Evolutionary conservation across 1,140 invertebrate species (phyloP).

Genomic region (Dendrolimus punctatus): DNA sequence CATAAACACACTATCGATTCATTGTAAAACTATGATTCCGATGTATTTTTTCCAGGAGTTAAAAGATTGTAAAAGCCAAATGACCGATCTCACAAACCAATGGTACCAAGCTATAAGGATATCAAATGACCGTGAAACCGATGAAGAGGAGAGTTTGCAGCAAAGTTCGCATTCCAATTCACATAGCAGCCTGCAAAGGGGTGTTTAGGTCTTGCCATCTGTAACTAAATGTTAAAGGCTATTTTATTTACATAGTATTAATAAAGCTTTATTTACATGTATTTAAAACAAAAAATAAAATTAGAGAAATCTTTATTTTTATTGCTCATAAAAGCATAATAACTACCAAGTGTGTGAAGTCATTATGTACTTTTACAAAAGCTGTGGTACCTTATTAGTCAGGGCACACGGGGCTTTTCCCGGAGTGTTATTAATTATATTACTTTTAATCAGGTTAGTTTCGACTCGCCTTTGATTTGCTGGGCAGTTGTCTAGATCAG

Average conservation of each 20-base stretch:
- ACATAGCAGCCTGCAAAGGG: slow-evolving; percentile 45
- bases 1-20: no score
- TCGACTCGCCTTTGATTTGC: no score
- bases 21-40: neutral
- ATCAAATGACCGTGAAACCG: slow-evolving; percentile 77
- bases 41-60: slow-evolving; percentile 79
- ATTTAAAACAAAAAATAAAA: no score
- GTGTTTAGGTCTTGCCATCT: slow-evolving; percentile 24
- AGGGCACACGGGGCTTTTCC: no score
- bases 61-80: slow-evolving; percentile 95
- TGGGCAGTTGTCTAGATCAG: no score
- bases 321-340: no score
- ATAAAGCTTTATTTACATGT: neutral
- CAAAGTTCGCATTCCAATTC: slow-evolving; percentile 54
- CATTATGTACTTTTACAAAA: no score
- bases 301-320: no score
- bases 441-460: no score
- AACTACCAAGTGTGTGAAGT: no score
- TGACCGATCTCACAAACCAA: slow-evolving; percentile 95
- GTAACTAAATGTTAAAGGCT: slow-evolving; percentile 1
- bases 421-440: no score
- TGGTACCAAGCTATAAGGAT: slow-evolving; percentile 96
- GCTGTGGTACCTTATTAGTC: no score
- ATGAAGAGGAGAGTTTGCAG: slow-evolving; percentile 65
- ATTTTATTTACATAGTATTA: slow-evolving; percentile 1